Evolutionary conservation across 2,888 invertebrate genomes (phyloP).

Genomic region (Lasioglossum pauxillum): DNA sequence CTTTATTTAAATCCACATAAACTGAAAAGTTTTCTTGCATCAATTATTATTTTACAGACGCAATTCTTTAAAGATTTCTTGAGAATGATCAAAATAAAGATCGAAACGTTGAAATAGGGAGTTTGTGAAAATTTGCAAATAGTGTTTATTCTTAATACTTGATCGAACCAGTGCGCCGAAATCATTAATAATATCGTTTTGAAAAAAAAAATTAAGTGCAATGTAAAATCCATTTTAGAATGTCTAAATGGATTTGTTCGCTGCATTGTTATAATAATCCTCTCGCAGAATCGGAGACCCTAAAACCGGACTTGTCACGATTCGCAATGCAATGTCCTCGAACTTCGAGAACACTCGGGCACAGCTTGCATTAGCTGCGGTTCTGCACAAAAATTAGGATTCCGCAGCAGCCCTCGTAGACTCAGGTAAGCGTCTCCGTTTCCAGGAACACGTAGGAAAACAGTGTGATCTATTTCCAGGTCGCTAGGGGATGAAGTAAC

Average conservation of each 20-base stretch:
- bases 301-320: background rate
- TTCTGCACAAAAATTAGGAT: background rate
- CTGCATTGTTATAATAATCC: background rate
- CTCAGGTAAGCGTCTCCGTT: background rate
- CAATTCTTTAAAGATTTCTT: no score
- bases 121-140: no score
- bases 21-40: no score
- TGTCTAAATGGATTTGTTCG: background rate
- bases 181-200: no score
- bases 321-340: background rate
- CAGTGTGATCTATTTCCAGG: slow-evolving; percentile 4
- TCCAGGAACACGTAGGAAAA: slow-evolving; percentile 3
- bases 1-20: no score
- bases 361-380: background rate
- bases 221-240: no score
- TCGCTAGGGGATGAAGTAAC: background rate
- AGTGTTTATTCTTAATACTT: no score
- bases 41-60: no score
- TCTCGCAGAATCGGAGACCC: background rate
- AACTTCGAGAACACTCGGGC: background rate
- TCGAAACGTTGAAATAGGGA: no score
- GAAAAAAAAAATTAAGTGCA: no score
- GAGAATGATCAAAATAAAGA: no score
- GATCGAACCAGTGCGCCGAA: no score
- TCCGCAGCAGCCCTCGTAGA: background rate